Conservation (phyloP, 1,140 invertebrate species). For the Diprion similis region DNA sequence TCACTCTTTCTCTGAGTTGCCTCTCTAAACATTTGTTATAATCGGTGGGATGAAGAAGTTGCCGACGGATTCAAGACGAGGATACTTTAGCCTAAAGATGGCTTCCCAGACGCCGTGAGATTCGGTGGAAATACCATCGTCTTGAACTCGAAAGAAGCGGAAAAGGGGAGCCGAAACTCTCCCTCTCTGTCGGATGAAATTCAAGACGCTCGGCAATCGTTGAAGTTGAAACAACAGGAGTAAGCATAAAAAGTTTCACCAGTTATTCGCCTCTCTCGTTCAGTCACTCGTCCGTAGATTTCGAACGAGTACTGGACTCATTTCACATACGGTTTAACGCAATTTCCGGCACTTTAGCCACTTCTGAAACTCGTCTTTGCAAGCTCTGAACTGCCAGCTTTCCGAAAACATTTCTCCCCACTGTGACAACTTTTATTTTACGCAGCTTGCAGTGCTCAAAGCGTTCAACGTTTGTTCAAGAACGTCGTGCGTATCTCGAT, state of each 20-base stretch:
- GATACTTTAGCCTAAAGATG: not conserved
- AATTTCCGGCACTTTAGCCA: not conserved
- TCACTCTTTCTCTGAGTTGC: not conserved
- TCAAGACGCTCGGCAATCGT: not conserved
- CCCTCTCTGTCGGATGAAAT: not conserved
- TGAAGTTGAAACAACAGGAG: conserved; percentile 5
- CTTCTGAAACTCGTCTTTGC: not conserved
- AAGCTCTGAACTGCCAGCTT: not conserved
- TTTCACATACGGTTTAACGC: not conserved
- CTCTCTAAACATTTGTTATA: conserved; percentile 8
- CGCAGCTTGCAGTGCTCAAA: no score
- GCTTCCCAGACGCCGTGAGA: not conserved
- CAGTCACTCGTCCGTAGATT: not conserved
- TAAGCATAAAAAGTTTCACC: not conserved
- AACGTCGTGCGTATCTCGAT: no score
- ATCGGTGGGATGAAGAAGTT: conserved; percentile 7
- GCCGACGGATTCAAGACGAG: not conserved
- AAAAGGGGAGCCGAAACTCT: not conserved
- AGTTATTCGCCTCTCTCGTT: not conserved
- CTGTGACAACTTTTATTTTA: not conserved
- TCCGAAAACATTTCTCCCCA: not conserved
- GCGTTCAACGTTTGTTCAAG: no score
- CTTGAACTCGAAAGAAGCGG: not conserved
- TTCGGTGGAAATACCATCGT: not conserved
- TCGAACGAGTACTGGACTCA: not conserved